Base-by-base conservation (phyloP, 2,888 invertebrate genomes). In the Tiliacea aurago region DNA sequence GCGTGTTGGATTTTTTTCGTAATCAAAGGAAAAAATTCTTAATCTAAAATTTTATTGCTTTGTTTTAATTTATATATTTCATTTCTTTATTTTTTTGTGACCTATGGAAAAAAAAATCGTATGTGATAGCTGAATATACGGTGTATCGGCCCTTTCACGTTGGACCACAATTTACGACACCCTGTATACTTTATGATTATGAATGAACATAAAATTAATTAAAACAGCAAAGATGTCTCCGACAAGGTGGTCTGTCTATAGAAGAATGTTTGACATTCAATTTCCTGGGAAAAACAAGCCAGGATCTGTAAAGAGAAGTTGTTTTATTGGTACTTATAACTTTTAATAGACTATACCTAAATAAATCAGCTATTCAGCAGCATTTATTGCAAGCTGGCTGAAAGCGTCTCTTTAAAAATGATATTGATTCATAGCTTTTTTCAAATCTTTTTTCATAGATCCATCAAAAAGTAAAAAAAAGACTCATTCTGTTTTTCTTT, bases 221-320 rank as follows among this genome's bases (percentile, higher is more conserved):
- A 80, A 28, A 74, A 65, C 37, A 66, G n/a, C 49, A 47, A 74
- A 51, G 13, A 65, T 28, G 49, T 37, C 28, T 51, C 3, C 49
- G 10, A 41, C 18, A 55, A 51, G 23, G 63, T 78, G 9, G 55
- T n/a, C 15, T 53, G 1, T 64, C 6, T 61, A 18, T 37, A 37
- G 13, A 66, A 45, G 23, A 65, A 15, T 51, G 65, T 77, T 74
- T 65, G 77, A 74, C 55, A 53, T 75, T 76, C 55, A 84, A 83
- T 84, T 83, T 85, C 80, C 84, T 76, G 73, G 20, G 58, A 51
- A 63, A 69, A 72, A 73, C 33, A 58, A 28, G 51, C 47, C 47
- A 41, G 49, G 59, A 43, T 37, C 37, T 23, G 45, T 61, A 37
- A 37, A 63, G 23, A 49, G 18, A 41, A n/a, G n/a, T 65, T 18